Base-by-base conservation (phyloP, 2,888 invertebrate species). In the Rhagium mordax region DNA sequence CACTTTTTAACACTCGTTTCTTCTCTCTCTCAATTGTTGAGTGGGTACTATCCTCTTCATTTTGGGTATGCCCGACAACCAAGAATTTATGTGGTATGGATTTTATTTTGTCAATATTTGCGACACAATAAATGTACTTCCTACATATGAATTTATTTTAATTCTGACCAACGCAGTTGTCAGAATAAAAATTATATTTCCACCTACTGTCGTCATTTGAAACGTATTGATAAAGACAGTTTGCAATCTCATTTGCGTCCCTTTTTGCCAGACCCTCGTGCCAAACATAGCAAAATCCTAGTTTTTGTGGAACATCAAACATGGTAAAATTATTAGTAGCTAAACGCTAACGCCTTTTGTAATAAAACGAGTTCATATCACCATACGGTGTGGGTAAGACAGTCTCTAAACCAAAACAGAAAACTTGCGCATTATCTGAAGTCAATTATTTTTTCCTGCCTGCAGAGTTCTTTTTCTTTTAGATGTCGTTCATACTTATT, bases 281-380 rank as follows among this genome's bases (percentile, higher is more conserved):
- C 53, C 53, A 53, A 18, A 53, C 2, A 53, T 18, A 53, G 13
- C 53, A 53, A 18, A 53, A 53, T 53, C 53, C 53, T 18, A 53
- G 53, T 53, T 53, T 53, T 18, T 20, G 53, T 18, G 3, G 3
- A 6, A 20, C 53, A 18, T 53, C 53, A 53, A 53, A 53, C 5
- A 53, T 6, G 53, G 53, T 53, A 20, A 53, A 18, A 18, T 53
- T 53, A 13, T 53, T 18, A 2, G 53, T 53, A 18, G 20, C 53
- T 13, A 53, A 20, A 7, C n/a, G n/a, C n/a, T n/a, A n/a, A n/a
- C 53, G 3, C 13, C 53, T 15, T 53, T 53, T 53, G 13, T 53
- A 53, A 53, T 7, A 53, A 10, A 53, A 53, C 3, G n/a, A 18
- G 18, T 53, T 53, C 13, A 53, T 18, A n/a, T 53, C 49, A 8